Percentiles rank a stretch among this genome's conserved stretches.
phyloP scores from a whole-genome alignment of 2,797 vertebrate genomes.

The Syndactyla subalaris region DNA sequence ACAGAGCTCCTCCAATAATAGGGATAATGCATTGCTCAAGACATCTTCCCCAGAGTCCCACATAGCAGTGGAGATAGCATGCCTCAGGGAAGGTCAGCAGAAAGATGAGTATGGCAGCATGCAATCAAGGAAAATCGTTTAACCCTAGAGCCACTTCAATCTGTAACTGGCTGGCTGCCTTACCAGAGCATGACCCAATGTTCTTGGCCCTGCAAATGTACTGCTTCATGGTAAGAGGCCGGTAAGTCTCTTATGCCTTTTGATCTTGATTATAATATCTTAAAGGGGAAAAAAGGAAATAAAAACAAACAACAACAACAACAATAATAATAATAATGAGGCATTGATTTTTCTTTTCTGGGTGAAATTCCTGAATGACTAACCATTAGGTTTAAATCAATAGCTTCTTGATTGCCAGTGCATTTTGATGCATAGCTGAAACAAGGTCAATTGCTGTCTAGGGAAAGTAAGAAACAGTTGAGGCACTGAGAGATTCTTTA shows the following conservation, averaged over 20 bases:
- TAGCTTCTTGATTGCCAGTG: conserved; percentile 11
- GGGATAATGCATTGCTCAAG: background rate
- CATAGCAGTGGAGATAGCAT: background rate
- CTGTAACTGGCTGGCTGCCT: background rate
- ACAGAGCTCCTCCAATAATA: background rate
- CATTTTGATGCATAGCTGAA: conserved; percentile 7
- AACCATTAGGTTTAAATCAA: conserved; percentile 2
- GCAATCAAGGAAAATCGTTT: background rate
- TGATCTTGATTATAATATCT: background rate
- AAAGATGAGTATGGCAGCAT: background rate
- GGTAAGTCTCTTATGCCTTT: background rate
- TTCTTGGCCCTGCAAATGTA: background rate
- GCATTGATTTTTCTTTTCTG: background rate
- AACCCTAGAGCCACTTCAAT: background rate
- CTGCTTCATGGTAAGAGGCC: background rate
- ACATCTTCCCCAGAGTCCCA: background rate
- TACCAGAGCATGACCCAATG: background rate
- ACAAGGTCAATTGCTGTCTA: background rate
- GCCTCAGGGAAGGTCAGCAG: conserved; percentile 5
- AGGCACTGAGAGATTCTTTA: background rate
- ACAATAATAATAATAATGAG: background rate
- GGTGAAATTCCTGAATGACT: background rate
- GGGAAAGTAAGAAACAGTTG: background rate
- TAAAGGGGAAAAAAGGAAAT: rapidly evolving
- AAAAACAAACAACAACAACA: background rate